Evolutionary conservation across 2,113 vertebrate genomes (phyloP).

Genomic region (Notothenia coriiceps): DNA sequence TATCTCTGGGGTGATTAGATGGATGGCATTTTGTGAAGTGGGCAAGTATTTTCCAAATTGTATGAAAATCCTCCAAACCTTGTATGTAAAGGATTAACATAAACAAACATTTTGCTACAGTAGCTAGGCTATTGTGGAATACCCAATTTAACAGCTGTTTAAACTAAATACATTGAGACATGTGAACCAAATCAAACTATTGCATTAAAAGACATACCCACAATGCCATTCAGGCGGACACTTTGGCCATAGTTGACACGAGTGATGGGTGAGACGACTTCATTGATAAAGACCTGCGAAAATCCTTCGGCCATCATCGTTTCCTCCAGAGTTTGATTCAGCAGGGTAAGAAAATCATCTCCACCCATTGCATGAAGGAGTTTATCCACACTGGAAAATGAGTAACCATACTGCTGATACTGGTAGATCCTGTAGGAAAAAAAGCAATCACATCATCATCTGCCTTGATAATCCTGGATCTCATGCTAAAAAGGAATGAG

Average conservation of each 20-base stretch:
- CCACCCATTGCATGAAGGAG: conserved; percentile 92
- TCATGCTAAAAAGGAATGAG: background rate
- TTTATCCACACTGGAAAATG: conserved; percentile 90
- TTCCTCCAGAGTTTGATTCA: conserved; percentile 91
- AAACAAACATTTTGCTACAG: no score
- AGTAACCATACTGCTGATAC: conserved; percentile 92
- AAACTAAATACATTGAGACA: background rate
- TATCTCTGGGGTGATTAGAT: no score
- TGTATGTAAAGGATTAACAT: no score
- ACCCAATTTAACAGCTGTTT: background rate
- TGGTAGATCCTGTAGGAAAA: conserved; percentile 90
- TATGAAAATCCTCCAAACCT: no score
- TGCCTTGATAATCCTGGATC: background rate
- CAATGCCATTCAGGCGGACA: conserved; percentile 86
- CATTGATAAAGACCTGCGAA: conserved; percentile 90
- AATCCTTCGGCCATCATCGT: conserved; percentile 89
- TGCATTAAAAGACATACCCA: conserved; percentile 83
- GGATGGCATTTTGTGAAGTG: no score
- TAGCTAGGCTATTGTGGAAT: no score
- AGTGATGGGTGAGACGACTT: conserved; percentile 87
- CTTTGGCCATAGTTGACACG: conserved; percentile 90
- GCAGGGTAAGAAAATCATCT: conserved; percentile 78
- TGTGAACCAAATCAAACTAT: background rate
- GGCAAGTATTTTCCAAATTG: no score
- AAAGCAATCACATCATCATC: background rate